phyloP scores from a whole-genome alignment of 2,888 invertebrate genomes.

The Resseliella maxima region DNA sequence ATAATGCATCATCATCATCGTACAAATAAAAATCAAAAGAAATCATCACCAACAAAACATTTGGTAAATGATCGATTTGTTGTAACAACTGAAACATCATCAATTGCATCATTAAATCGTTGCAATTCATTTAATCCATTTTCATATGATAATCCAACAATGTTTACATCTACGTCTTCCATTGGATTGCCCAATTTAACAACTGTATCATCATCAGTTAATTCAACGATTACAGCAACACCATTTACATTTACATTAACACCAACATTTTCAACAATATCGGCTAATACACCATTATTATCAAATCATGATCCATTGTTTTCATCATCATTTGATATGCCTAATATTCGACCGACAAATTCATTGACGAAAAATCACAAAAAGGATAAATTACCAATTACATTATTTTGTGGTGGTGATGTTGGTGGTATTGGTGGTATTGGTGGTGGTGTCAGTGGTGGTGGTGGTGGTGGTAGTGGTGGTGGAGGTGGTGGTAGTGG shows the following conservation, averaged over 20 bases:
- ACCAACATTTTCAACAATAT: not conserved
- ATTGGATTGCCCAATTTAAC: not conserved
- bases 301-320: constrained; percentile 29
- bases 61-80: not conserved
- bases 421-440: too few relatives aligned
- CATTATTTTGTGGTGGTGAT: too few relatives aligned
- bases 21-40: not conserved
- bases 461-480: too few relatives aligned
- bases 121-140: constrained; percentile 49
- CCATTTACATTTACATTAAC: constrained; percentile 55
- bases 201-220: not conserved
- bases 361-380: not conserved
- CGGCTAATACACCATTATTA: not conserved
- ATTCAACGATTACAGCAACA: not conserved
- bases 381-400: not conserved
- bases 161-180: not conserved
- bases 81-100: constrained; percentile 3
- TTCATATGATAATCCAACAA: constrained; percentile 54
- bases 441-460: too few relatives aligned
- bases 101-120: not conserved
- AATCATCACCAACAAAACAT: constrained; percentile 15
- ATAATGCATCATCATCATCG: too few relatives aligned
- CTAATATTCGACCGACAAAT: not conserved
- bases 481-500: too few relatives aligned
- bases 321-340: constrained; percentile 41